These are phyloP conservation scores for Ploceus nigricollis DNA, from an alignment of 2,113 vertebrate species.

Conservation along the genomic window DNA sequence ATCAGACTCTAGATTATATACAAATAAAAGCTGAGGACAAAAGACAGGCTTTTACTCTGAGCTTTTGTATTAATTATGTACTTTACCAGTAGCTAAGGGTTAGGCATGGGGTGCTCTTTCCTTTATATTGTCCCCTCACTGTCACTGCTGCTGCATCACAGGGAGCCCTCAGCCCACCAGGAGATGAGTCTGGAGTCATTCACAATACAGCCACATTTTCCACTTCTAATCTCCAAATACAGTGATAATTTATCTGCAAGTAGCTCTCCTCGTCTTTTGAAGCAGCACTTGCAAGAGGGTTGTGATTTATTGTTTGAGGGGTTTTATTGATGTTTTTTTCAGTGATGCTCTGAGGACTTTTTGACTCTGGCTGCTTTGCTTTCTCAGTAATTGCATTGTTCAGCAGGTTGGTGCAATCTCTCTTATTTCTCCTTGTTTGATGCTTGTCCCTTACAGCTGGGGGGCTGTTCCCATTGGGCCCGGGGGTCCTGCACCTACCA, in stretches of 20 bases:
- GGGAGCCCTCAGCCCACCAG: background rate
- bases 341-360: background rate
- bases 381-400: conserved; percentile 34
- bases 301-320: background rate
- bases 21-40: background rate
- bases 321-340: background rate
- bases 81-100: background rate
- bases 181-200: background rate
- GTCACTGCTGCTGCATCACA: background rate
- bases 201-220: background rate
- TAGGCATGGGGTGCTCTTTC: background rate
- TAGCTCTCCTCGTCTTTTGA: background rate
- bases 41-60: background rate
- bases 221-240: background rate
- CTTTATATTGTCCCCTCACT: background rate
- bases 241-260: background rate
- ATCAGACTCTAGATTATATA: background rate
- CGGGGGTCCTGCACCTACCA: background rate
- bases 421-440: background rate
- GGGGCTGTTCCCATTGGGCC: background rate
- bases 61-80: background rate
- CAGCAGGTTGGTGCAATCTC: background rate
- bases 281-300: background rate
- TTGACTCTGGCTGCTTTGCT: background rate
- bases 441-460: background rate